Percentiles rank a stretch among this genome's conserved stretches.
Evolutionary conservation across 1,140 invertebrate genomes (phyloP).

Genomic region (Latrodectus geometricus): DNA sequence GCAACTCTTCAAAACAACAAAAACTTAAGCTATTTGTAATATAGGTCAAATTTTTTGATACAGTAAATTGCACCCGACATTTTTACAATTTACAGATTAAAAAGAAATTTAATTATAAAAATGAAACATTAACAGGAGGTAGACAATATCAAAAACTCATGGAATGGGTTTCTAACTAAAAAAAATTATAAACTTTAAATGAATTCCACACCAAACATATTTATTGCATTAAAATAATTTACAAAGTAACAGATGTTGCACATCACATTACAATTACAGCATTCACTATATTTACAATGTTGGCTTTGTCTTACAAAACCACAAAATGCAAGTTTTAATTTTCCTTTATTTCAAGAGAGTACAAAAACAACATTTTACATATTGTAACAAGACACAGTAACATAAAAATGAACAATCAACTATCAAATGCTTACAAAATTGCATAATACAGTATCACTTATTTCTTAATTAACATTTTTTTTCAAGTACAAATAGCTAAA

Average conservation of each 20-base stretch:
- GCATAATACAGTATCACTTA: neutral
- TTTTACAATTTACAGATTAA: no score
- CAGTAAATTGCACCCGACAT: no score
- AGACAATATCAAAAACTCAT: no score
- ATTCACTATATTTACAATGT: neutral
- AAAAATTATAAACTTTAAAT: no score
- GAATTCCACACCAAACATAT: neutral
- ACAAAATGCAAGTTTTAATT: neutral
- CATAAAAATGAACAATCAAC: neutral
- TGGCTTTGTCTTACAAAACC: neutral
- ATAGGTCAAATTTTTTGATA: no score
- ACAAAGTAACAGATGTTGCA: neutral
- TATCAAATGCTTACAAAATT: neutral
- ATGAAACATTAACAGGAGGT: no score
- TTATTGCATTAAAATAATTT: neutral
- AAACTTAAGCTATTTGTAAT: no score
- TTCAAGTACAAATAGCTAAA: neutral
- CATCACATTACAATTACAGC: neutral
- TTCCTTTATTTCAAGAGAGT: neutral
- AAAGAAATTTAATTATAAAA: no score
- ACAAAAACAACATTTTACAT: neutral
- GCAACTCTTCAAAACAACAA: no score
- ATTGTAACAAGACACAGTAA: neutral
- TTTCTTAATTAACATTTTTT: neutral
- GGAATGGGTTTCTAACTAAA: no score